A percentile compares a stretch with the other conserved stretches of the same genome.
phyloP scores from a whole-genome alignment of 2,888 invertebrate genomes.

The Gnatocerus cornutus region DNA sequence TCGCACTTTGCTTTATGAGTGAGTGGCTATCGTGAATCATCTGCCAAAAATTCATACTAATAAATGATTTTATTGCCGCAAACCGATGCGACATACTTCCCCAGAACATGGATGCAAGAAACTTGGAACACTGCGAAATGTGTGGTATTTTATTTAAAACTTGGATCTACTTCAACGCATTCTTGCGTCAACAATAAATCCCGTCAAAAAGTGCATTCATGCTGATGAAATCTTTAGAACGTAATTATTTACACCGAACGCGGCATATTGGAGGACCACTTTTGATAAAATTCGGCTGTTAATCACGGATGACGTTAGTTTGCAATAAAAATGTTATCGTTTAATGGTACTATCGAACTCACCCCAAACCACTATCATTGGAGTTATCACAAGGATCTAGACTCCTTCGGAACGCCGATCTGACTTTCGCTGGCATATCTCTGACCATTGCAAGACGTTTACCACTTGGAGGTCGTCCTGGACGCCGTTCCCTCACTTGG shows the following conservation, averaged over 20 bases:
- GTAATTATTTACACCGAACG: too few relatives aligned
- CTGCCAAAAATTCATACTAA: slow-evolving; percentile 34
- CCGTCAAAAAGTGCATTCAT: slow-evolving; percentile 18
- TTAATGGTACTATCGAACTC: slow-evolving; percentile 57
- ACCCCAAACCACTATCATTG: slow-evolving; percentile 90
- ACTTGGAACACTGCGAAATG: slow-evolving; percentile 5
- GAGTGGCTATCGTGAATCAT: slow-evolving; percentile 27
- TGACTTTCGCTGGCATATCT: slow-evolving; percentile 66
- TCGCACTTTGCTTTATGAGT: slow-evolving; percentile 19
- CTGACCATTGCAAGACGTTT: slow-evolving; percentile 67
- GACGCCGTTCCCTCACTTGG: slow-evolving; percentile 80
- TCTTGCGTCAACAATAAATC: slow-evolving; percentile 36
- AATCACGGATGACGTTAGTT: slow-evolving; percentile 14
- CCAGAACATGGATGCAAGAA: slow-evolving; percentile 13
- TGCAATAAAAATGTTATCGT: slow-evolving; percentile 24
- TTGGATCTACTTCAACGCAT: slow-evolving; percentile 39
- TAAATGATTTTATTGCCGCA: slow-evolving; percentile 28
- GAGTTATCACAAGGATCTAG: slow-evolving; percentile 86
- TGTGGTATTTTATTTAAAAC: slow-evolving; percentile 34
- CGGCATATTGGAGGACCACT: too few relatives aligned
- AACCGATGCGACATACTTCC: slow-evolving; percentile 26
- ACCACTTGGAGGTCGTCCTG: slow-evolving; percentile 76
- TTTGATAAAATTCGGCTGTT: too few relatives aligned
- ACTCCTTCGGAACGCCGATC: slow-evolving; percentile 68
- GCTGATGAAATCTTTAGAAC: not conserved